Base-by-base conservation (phyloP, 2,888 invertebrate genomes). In the Marronus borbonicus region DNA sequence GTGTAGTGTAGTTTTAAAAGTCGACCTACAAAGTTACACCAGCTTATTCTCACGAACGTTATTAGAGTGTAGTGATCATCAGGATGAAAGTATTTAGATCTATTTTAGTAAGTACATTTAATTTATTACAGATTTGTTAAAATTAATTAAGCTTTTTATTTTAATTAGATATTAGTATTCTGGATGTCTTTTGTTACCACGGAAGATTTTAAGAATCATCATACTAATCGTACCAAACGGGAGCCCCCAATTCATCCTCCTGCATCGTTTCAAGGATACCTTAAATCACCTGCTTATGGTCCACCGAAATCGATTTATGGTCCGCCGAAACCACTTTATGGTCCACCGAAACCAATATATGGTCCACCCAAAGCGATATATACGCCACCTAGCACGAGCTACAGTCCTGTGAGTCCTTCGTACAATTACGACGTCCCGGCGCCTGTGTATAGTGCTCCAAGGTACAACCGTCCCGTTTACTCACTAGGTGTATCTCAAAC, bases 241-340 rank as follows among this genome's bases (percentile, higher is more conserved):
- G 79, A 79, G 72, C 79, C 79, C 3, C 76, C 76, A n/a, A 50
- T 58, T n/a, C 66, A 60, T 62, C 58, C 36, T 39, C 68, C 52
- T 75, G 14, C 28, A 31, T 52, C 39, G 17, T 44, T 68, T 72
- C 20, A 49, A 62, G 49, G 64, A 17, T 44, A 64, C 76, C 31
- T 65, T 64, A 49, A 50, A 49, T 81, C 79, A 77, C 80, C 82
- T 3, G 72, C 68, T 31, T 81, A 82, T 65, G 81, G 81, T 8
- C 79, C 81, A 20, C 84, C 84, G 44, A 83, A 82, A 74, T 80
- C 82, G n/a, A 81, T 80, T 36, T 84, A 84, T 75, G 83, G 83
- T 1, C 82, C 82, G n/a, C 82, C 83, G 17, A 77, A 72, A 62
- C 62, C 70, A 5, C 44, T 28, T 49, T 79, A 80, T 66, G 77